Conservation (phyloP, 2,797 vertebrate genomes). For the Buceros bicornis region DNA sequence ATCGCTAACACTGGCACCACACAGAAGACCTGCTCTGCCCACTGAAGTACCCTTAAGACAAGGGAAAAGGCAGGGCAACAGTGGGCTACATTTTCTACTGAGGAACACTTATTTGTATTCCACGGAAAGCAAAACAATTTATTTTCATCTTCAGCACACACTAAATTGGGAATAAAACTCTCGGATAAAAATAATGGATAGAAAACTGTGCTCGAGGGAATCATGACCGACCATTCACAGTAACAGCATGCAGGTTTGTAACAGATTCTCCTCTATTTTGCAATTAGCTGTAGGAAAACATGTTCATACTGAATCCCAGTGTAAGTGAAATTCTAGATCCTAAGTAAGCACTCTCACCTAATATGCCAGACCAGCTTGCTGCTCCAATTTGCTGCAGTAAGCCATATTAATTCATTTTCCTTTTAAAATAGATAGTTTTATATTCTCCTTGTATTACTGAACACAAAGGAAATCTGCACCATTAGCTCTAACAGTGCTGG, state of each 20-base stretch:
- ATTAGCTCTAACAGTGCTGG: background rate
- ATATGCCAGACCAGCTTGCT: background rate
- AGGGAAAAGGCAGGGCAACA: background rate
- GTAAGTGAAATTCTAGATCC: background rate
- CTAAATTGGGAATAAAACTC: background rate
- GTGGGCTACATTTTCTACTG: background rate
- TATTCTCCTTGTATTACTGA: background rate
- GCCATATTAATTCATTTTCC: background rate
- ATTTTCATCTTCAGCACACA: background rate
- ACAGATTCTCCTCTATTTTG: background rate
- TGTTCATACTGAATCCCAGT: background rate
- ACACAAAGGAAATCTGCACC: background rate
- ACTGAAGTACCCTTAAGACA: conserved; percentile 11
- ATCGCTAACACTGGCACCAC: background rate
- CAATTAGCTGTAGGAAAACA: background rate
- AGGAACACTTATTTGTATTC: background rate
- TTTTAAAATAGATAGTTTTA: background rate
- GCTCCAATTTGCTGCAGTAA: background rate
- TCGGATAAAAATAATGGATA: background rate
- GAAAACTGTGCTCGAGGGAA: background rate
- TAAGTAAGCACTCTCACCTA: background rate
- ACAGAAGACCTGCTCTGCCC: background rate
- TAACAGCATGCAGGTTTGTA: background rate
- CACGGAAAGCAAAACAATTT: background rate
- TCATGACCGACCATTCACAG: background rate